Evolutionary conservation across 2,797 vertebrate species (phyloP), one percentile per base, ranked within the genome.

Genomic region (Leuciscus waleckii): DNA sequence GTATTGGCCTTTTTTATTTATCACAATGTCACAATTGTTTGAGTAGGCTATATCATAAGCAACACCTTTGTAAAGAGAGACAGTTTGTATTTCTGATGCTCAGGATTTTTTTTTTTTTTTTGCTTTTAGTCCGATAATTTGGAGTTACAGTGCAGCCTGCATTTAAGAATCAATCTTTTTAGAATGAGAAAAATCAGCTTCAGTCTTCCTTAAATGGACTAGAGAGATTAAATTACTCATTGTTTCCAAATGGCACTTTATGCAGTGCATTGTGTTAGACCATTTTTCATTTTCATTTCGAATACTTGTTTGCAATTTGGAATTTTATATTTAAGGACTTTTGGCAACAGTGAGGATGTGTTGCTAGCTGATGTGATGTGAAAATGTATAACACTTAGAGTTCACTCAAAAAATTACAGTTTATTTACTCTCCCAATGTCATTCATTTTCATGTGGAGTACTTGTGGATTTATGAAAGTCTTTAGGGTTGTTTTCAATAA

Each of bases 1-100:
- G 71, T 16, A 49, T n/a, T 85, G 82, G 85, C 4, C 14, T 73
- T 83, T 89, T 87, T 87, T 85, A 80, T 80, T 68, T 82, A 58
- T 65, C 85, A 9, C 21, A 73, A 77, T 87, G 68, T 89, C 80
- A 75, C 89, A 84, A 89, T 88, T 81, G 75, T 88, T 90, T 89
- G 78, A 90, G 63, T 86, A 43, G 11, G 43, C 43, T 43, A 58
- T 74, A 56, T 84, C 14, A 14, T 71, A 73, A 86, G 84, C 67
- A 73, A 87, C 89, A 91, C 81, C 82, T 89, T 90, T 11, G 17
- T 73, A 79, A 70, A 82, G 65, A 84, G 74, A 84, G 51, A 77
- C 76, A 88, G 37, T 49, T 56, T 69, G 29, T 32, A 58, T 43
- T 23, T 14, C 43, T 56, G 17, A 35, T 73, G 8, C 21, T n/a